Base-by-base conservation (phyloP, 2,113 vertebrate species). In the Amblyornis subalaris region DNA sequence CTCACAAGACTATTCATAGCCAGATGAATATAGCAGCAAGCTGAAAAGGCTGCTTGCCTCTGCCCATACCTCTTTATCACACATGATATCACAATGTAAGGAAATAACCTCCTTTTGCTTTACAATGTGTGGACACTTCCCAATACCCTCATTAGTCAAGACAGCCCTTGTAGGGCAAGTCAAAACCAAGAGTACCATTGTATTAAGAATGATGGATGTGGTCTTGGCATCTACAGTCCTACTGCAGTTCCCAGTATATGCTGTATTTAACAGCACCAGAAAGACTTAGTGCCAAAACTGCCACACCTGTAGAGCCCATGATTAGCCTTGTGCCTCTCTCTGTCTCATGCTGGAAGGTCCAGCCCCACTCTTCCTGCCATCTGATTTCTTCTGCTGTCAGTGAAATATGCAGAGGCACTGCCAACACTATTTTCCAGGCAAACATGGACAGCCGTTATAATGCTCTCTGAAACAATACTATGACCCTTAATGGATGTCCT, bases 91-190 rank as follows among this genome's bases (percentile, higher is more conserved):
- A 92, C 80, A 91, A 71, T 20, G 26, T 42, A 94, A 89, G 91
- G 91, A 92, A 94, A 89, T 89, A 71, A 92, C 58, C 72, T 86
- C 80, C 72, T 90, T 65, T 61, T 45, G 50, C 64, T 72, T 73
- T 79, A 88, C 79, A 92, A 73, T 76, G 78, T 48, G 44, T 35
- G 26, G 70, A 71, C 19, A 42, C 22, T 91, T 87, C 73, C 72
- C 83, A 77, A 14, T 21, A 58, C 16, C 36, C 22, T 76, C 44
- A 83, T 84, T 70, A 81, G 51, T 81, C 44, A 67, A 62, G 76
- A 47, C 33, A 92, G 38, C 51, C 64, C 67, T 42, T 53, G 42
- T 13, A 92, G 72, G 38, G 86, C 79, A 89, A 55, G 87, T 84
- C 64, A 80, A 74, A 94, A 38, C 15, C 55, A 77, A 71, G 57